phyloP scores from a whole-genome alignment of 1,140 invertebrate species.

The Brachionus calyciflorus region DNA sequence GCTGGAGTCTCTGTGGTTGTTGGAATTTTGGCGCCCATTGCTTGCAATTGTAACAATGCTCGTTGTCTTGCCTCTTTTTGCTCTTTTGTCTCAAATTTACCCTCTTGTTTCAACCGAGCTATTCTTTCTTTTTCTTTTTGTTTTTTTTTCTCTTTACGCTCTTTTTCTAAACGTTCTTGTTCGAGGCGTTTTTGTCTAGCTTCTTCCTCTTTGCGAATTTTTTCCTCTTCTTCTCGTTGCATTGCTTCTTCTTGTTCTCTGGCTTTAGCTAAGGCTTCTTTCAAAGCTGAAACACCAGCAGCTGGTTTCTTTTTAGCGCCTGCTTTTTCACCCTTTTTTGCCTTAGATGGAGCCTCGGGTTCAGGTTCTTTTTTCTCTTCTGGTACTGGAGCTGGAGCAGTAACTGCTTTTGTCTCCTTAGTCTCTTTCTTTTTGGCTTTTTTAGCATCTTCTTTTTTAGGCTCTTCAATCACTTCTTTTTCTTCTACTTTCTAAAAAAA shows the following conservation, averaged over 20 bases:
- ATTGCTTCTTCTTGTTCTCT: constrained; percentile 40
- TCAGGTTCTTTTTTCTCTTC: constrained; percentile 34
- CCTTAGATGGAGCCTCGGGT: neutral
- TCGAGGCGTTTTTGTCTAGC: constrained; percentile 49
- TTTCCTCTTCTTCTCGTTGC: constrained; percentile 75
- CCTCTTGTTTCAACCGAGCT: constrained; percentile 86
- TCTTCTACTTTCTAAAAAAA: neutral
- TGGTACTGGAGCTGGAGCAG: neutral
- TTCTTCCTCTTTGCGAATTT: constrained; percentile 69
- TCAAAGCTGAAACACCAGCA: constrained; percentile 37
- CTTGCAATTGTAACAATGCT: constrained; percentile 80
- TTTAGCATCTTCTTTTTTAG: constrained; percentile 26
- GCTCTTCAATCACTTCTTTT: neutral
- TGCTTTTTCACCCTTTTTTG: constrained; percentile 30
- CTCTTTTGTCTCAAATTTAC: constrained; percentile 84
- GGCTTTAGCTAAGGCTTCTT: constrained; percentile 36
- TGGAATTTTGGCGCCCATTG: constrained; percentile 52
- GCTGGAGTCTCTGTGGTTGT: constrained; percentile 60
- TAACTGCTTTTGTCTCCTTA: neutral
- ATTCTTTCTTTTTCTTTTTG: constrained; percentile 89
- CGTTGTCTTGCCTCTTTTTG: constrained; percentile 77
- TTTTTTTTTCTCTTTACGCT: constrained; percentile 81
- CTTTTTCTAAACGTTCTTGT: constrained; percentile 64
- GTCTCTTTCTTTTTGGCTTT: constrained; percentile 27
- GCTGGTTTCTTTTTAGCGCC: constrained; percentile 28